Base-by-base conservation (phyloP, 1,140 invertebrate species). In the Drosophila athabasca region DNA sequence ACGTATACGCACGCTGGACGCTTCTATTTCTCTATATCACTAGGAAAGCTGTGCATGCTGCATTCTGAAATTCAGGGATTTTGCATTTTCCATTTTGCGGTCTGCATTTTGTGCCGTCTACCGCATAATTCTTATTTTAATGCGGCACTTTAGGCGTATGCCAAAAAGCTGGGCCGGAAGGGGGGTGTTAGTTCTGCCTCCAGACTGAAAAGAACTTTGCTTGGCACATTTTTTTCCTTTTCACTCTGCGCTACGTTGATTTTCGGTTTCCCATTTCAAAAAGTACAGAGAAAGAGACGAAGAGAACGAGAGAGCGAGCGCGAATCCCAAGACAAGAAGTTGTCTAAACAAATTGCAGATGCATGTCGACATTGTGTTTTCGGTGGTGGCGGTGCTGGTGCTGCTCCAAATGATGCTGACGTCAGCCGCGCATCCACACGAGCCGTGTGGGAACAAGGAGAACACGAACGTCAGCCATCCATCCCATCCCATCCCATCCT, bases 51-150 rank as follows among this genome's bases (percentile, higher is more conserved):
- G 7, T 31, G 29, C 29, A 31, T 31, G 29, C 29, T 3, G 9
- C 31, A 35, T 35, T 35, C 31, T 3, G 17, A 3, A 35, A 9
- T 35, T 35, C 31, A 2, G 31, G 9, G 31, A 24, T n/a, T 43
- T 8, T 41, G 39, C 46, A 58, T 52, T 69, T 46, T 39, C 15
- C 48, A 49, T 49, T 61, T 61, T 49, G 52, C 54, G 45, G 39
- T 55, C 41, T 59, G 35, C 39, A 60, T 55, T 65, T 53, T 24
- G 31, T 59, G 43, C 43, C 44, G 52, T 71, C 45, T 70, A 59
- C 67, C 59, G 67, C 73, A 80, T 81, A 76, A 69, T 74, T 82
- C 41, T 39, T 68, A 76, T 72, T 76, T 65, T 48, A 64, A 76
- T 80, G 43, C 43, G 54, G 62, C 65, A 67, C 65, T 66, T 55